A percentile compares a stretch with the other conserved stretches of the same genome.
Evolutionary conservation across 2,888 invertebrate genomes (phyloP).

Genomic region (Scaptomyza parva): DNA sequence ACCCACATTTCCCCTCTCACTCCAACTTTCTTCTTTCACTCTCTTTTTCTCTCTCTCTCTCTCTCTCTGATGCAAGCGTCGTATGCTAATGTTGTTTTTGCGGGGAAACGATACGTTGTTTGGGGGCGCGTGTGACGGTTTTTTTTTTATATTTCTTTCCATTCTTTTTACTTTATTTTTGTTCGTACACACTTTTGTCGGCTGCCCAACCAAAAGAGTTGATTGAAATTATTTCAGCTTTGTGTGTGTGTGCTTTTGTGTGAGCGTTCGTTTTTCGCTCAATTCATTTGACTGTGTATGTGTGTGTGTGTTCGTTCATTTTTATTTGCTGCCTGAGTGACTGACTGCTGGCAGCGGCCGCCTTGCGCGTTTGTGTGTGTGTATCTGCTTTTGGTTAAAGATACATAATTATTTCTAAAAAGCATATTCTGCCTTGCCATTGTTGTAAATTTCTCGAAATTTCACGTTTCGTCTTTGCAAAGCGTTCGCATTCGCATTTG

Average conservation of each 20-base stretch:
- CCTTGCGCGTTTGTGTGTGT: constrained; percentile 35
- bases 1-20: constrained; percentile 27
- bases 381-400: constrained; percentile 76
- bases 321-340: constrained; percentile 65
- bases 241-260: constrained; percentile 32
- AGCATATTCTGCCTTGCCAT: constrained; percentile 83
- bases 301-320: constrained; percentile 42
- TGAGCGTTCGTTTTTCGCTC: constrained; percentile 47
- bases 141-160: constrained; percentile 49
- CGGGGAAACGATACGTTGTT: constrained; percentile 46
- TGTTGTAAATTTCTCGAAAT: constrained; percentile 82
- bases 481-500: constrained; percentile 34
- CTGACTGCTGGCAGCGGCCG: constrained; percentile 46
- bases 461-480: constrained; percentile 66
- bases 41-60: constrained; percentile 31
- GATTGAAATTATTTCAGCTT: constrained; percentile 77
- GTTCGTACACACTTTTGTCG: constrained; percentile 35
- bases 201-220: constrained; percentile 70
- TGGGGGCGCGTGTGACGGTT: constrained; percentile 75
- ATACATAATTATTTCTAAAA: constrained; percentile 84
- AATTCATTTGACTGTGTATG: constrained; percentile 28
- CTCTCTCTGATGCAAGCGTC: constrained; percentile 26
- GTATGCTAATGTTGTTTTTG: constrained; percentile 18
- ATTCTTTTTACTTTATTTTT: constrained; percentile 26
- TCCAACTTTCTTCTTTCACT: constrained; percentile 36